phyloP scores from a whole-genome alignment of 64 coral and sea anemone species.

The Pocillopora damicornis region DNA sequence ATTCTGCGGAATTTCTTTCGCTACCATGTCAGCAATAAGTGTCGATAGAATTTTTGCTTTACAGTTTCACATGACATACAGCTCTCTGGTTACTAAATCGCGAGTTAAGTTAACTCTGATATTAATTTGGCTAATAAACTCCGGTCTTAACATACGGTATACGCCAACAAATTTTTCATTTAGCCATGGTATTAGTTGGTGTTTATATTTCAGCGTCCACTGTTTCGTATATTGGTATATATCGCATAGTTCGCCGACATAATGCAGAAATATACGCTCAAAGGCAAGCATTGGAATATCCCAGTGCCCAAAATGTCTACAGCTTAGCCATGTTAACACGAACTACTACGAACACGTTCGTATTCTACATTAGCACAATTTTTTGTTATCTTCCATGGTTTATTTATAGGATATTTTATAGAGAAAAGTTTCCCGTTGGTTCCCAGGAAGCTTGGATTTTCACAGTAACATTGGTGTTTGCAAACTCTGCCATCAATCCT shows the following conservation, averaged over 20 bases:
- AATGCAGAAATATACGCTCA: neutral
- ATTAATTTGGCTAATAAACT: neutral
- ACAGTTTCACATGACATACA: neutral
- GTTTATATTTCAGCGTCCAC: neutral
- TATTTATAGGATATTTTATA: neutral
- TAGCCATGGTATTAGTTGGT: neutral
- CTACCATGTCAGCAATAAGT: neutral
- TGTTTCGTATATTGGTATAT: neutral
- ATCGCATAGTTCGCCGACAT: neutral
- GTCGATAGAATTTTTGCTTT: conserved; percentile 7
- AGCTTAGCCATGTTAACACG: neutral
- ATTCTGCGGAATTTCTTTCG: conserved; percentile 2
- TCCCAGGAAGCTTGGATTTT: neutral
- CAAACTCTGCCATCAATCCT: conserved; percentile 23
- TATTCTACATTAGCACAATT: conserved; percentile 3
- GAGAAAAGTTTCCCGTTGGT: neutral
- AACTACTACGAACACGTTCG: neutral
- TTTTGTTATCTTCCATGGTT: conserved; percentile 20
- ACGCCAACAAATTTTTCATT: neutral
- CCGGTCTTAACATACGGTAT: neutral
- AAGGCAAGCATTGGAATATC: neutral
- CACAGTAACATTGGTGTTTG: neutral
- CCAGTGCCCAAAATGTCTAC: neutral
- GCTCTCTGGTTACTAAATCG: neutral
- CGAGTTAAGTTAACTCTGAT: neutral